Base-by-base conservation (phyloP, 1,140 invertebrate species). In the Coenobita brevimanus region DNA sequence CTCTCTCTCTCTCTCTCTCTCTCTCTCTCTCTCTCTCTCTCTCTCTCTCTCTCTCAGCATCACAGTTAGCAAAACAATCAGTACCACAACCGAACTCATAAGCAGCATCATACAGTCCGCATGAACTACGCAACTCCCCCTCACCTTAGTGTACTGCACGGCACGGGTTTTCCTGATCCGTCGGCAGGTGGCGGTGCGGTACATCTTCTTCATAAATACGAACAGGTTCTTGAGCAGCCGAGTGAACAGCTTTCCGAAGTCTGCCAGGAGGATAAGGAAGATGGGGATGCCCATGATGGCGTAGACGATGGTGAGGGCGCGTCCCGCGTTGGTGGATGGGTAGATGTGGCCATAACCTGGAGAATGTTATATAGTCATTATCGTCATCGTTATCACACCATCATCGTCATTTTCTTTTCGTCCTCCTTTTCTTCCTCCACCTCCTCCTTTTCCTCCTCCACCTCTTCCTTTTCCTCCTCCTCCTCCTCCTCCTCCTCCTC, bases 241-340 rank as follows among this genome's bases (percentile, higher is more conserved):
- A 1, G 97, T 98, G 91, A 98, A 97, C 0, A 98, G 93, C 94
- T 98, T 98, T 87, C 97, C 97, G 91, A 97, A 96, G 93, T 98
- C 97, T n/a, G 97, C 96, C 69, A 98, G 92, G 0, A 98, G 95
- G 79, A 98, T 97, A 46, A 99, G 94, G 90, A 97, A 96, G 89
- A 99, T 94, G 0, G 98, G 98, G 89, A 99, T 99, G 8, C 98
- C 98, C 83, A 99, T 96, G 71, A 98, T 95, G 3, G 98, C 97
- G 91, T 99, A 99, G 8, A 97, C 93, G 83, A 99, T 98, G 0
- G 97, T 98, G 6, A 98, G 94, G 0, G 96, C 95, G 91, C 96
- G 94, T 46, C 98, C 98, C 1, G 95, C 94, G 1, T 93, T 94
- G 8, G 98, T 99, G 80, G 95, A 95, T 0, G 98, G 98, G 46